Conservation (phyloP, 2,113 vertebrate species). For the Perca fluviatilis region DNA sequence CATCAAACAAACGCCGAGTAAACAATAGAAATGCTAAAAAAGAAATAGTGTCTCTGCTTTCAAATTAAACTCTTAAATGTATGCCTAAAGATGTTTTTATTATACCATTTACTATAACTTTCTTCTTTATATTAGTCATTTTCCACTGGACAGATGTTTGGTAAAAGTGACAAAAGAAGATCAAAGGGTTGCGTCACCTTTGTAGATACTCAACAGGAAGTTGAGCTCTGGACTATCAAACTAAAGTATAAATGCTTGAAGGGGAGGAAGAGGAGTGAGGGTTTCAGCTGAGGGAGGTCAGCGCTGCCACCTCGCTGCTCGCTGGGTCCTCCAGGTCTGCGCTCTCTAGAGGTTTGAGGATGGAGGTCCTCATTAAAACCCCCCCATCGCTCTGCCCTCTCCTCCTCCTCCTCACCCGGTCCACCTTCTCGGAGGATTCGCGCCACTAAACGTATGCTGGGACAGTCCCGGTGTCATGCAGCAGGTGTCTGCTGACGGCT, state of each 20-base stretch:
- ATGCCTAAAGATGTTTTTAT: too few relatives aligned
- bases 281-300: conserved; percentile 76
- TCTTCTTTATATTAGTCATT: too few relatives aligned
- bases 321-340: conserved; percentile 58
- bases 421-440: conserved; percentile 44
- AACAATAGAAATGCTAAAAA: too few relatives aligned
- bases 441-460: conserved; percentile 43
- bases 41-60: too few relatives aligned
- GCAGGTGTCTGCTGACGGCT: conserved; percentile 52
- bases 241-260: not conserved
- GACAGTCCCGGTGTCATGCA: conserved; percentile 56
- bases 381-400: conserved; percentile 49
- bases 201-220: not conserved
- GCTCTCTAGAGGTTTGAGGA: conserved; percentile 63
- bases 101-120: too few relatives aligned
- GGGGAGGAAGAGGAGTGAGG: conserved; percentile 2
- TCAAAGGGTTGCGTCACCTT: not conserved
- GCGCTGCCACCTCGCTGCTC: conserved; percentile 44
- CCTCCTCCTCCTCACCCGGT: conserved; percentile 33
- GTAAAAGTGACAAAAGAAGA: not conserved
- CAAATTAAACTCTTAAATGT: too few relatives aligned
- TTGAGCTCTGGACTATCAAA: not conserved
- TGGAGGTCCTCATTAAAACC: conserved; percentile 82
- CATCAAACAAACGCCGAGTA: too few relatives aligned
- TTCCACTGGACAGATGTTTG: too few relatives aligned